A percentile compares a stretch with the other conserved stretches of the same genome.
These are phyloP conservation scores for Galerucella calmariensis DNA, from an alignment of 2,888 invertebrate genomes.

Conservation along the genomic window DNA sequence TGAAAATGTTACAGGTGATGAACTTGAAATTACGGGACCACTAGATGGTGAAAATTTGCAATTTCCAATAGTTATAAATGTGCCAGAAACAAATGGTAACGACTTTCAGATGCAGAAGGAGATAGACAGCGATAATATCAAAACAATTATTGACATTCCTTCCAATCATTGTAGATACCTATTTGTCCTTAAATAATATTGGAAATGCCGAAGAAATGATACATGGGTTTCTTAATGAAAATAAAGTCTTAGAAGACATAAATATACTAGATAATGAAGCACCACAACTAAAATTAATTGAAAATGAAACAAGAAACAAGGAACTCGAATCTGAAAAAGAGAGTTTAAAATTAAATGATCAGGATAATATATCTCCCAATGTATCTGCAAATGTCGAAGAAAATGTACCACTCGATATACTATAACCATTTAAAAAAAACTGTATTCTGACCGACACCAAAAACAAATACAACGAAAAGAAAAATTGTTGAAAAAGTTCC, in stretches of 20 bases:
- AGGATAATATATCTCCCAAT: constrained; percentile 26
- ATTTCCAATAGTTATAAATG: no score
- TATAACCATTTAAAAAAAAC: constrained; percentile 37
- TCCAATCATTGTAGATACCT: constrained; percentile 16
- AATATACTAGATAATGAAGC: constrained; percentile 12
- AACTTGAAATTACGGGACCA: no score
- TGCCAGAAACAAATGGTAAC: no score
- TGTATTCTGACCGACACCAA: constrained; percentile 31
- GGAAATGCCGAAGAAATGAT: constrained; percentile 22
- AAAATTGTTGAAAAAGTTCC: no score
- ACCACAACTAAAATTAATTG: constrained; percentile 22
- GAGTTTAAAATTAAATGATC: constrained; percentile 27
- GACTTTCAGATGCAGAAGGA: no score
- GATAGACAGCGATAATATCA: no score
- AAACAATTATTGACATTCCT: no score
- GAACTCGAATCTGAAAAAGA: constrained; percentile 28
- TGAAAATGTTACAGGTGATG: no score
- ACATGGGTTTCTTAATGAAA: constrained; percentile 20
- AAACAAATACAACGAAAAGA: no score
- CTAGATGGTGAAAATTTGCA: no score
- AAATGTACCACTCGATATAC: constrained; percentile 30
- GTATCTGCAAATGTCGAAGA: not conserved
- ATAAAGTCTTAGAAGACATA: not conserved
- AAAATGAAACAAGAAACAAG: constrained; percentile 24
- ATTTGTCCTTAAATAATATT: constrained; percentile 21